These are phyloP conservation scores for Ptychochromis oligacanthus DNA, from an alignment of 2,113 vertebrate species.

Conservation along the genomic window DNA sequence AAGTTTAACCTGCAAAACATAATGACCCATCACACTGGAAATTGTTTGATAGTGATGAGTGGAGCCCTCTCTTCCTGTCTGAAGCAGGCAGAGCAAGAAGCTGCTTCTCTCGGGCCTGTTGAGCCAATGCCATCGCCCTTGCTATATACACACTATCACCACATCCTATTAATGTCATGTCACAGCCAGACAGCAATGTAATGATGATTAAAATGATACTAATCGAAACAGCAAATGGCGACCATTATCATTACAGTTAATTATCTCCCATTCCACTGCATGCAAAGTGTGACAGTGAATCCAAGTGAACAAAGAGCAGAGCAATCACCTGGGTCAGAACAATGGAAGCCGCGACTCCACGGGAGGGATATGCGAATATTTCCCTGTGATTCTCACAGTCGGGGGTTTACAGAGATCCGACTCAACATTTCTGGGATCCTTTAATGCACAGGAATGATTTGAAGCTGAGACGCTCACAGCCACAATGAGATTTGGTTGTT, in stretches of 20 bases:
- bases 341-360: slow-evolving; percentile 12
- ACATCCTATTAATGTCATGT: slow-evolving; percentile 61
- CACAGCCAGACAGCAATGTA: slow-evolving; percentile 70
- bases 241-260: slow-evolving; percentile 72
- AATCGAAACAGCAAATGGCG: slow-evolving; percentile 62
- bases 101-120: slow-evolving; percentile 14
- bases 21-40: neutral
- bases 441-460: neutral
- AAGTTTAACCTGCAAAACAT: neutral
- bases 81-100: slow-evolving; percentile 16
- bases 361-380: slow-evolving; percentile 25
- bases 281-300: slow-evolving; percentile 39
- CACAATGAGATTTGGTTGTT: slow-evolving; percentile 3
- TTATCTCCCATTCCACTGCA: slow-evolving; percentile 53
- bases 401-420: slow-evolving; percentile 9
- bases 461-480: neutral
- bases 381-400: slow-evolving; percentile 50
- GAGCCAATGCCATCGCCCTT: neutral
- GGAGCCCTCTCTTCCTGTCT: neutral
- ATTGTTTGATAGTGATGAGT: neutral
- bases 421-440: neutral
- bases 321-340: slow-evolving; percentile 54
- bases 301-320: slow-evolving; percentile 37
- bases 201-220: slow-evolving; percentile 72
- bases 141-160: slow-evolving; percentile 23